Percentiles rank a stretch among this genome's conserved stretches.
These are phyloP conservation scores for Elgaria multicarinata DNA, from an alignment of 2,113 vertebrate genomes.

Conservation along the genomic window DNA sequence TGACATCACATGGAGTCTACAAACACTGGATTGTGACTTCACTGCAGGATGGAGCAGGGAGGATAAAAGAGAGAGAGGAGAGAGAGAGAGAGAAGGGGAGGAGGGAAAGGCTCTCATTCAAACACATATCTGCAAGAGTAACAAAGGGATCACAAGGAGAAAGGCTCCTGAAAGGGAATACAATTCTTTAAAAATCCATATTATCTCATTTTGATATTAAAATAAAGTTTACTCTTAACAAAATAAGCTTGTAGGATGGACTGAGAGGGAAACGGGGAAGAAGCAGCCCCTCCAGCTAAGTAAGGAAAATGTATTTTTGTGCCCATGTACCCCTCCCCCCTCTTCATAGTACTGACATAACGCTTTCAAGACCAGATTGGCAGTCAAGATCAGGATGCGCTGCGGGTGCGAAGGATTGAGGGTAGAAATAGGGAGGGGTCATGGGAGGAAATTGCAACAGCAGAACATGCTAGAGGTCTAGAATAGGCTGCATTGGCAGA, in stretches of 20 bases:
- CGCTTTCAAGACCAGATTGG: accelerated
- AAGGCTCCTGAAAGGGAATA: slow-evolving; percentile 52
- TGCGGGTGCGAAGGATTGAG: accelerated
- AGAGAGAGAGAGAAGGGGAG: slow-evolving; percentile 58
- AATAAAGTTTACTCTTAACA: slow-evolving; percentile 42
- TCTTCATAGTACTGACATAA: neutral
- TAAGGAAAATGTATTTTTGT: neutral
- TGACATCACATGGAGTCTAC: slow-evolving; percentile 81
- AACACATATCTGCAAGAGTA: slow-evolving; percentile 76
- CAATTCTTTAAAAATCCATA: neutral
- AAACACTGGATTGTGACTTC: slow-evolving; percentile 82
- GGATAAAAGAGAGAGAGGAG: slow-evolving; percentile 53
- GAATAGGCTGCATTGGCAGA: neutral
- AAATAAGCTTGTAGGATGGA: slow-evolving; percentile 29
- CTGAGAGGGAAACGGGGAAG: neutral
- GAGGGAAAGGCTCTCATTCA: slow-evolving; percentile 73
- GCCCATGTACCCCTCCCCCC: neutral
- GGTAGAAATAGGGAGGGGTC: accelerated
- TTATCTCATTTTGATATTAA: slow-evolving; percentile 12
- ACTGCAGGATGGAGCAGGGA: slow-evolving; percentile 72
- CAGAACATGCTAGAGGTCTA: accelerated
- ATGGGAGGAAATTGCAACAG: neutral
- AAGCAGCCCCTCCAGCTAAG: neutral
- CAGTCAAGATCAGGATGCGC: neutral
- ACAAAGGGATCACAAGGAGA: slow-evolving; percentile 64